Base-by-base conservation (phyloP, 1,140 invertebrate genomes). In the Saccostrea glomerata region DNA sequence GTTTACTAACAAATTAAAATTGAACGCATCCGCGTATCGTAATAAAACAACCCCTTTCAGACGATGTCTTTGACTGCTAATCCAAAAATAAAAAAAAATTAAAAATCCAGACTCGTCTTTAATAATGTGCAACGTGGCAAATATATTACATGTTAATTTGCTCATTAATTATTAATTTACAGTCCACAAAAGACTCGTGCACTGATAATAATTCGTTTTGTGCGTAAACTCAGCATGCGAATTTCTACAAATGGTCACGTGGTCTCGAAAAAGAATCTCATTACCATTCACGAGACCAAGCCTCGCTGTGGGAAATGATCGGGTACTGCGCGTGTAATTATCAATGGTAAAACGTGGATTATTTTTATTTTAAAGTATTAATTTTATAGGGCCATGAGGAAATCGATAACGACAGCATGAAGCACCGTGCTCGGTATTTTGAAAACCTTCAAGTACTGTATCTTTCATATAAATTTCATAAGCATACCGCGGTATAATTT, bases 1-100 rank as follows among this genome's bases (percentile, higher is more conserved):
- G 70, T 77, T 77, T 77, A 77, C 70, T 77, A 77, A 77, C 70
- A 77, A 77, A 77, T 36, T 77, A 77, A 77, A 77, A 77, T 77
- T 30, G 25, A 77, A 15, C 25, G 30, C 25, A 30, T 77, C 30
- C 30, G 7, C 70, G 30, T 36, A 13, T 77, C 70, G 70, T 30
- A 77, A 77, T 77, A 77, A 77, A 77, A 36, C 70, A 25, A 77
- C 12, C 30, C 15, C 25, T 77, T 15, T 2, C 5, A 36, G 25
- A 77, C 70, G 25, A 30, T 77, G 70, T 77, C 70, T 77, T 77
- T 30, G 70, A 25, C 23, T 30, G 11, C 70, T 15, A 36, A 77
- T 15, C 70, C 15, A 3, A 77, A 63, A 36, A 25, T 1, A 36
- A 36, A 36, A 36, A 36, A 36, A 36, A 36, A 36, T 1, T 0